Evolutionary conservation across 2,113 vertebrate species (phyloP).

Genomic region (Dasyurus viverrinus): DNA sequence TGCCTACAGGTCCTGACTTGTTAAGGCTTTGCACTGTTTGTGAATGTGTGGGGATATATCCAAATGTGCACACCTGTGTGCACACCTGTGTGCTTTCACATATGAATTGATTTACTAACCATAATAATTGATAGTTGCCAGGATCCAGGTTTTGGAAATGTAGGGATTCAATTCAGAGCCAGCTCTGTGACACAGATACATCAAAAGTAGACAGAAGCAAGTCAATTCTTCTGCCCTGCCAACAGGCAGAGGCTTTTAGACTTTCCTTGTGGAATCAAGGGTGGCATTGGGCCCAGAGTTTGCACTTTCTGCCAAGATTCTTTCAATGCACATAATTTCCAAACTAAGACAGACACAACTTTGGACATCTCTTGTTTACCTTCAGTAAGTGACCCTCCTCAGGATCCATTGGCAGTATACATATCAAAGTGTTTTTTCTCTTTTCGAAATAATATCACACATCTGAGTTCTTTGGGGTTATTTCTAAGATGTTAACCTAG

Average conservation of each 20-base stretch:
- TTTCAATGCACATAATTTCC: constrained; percentile 66
- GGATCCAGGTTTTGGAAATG: constrained; percentile 43
- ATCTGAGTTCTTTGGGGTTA: background rate
- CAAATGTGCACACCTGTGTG: background rate
- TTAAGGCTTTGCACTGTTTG: background rate
- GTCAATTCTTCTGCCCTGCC: constrained; percentile 56
- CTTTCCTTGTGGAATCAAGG: constrained; percentile 59
- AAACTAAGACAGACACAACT: constrained; percentile 46
- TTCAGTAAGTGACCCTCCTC: constrained; percentile 61
- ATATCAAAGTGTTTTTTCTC: constrained; percentile 50
- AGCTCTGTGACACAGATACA: constrained; percentile 50
- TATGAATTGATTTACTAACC: constrained; percentile 25
- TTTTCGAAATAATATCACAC: constrained; percentile 62
- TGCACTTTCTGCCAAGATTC: constrained; percentile 54
- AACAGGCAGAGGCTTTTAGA: background rate
- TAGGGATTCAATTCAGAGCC: constrained; percentile 38
- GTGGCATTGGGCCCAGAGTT: constrained; percentile 46
- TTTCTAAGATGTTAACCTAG: constrained; percentile 21
- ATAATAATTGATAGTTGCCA: constrained; percentile 18
- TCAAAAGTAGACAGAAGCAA: constrained; percentile 9
- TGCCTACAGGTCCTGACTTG: background rate
- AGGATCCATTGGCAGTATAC: constrained; percentile 42
- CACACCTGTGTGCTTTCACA: constrained; percentile 4
- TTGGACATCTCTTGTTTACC: constrained; percentile 72
- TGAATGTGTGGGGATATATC: background rate